Evolutionary conservation across 1,140 invertebrate genomes (phyloP).

Genomic region (Aphis craccivora): DNA sequence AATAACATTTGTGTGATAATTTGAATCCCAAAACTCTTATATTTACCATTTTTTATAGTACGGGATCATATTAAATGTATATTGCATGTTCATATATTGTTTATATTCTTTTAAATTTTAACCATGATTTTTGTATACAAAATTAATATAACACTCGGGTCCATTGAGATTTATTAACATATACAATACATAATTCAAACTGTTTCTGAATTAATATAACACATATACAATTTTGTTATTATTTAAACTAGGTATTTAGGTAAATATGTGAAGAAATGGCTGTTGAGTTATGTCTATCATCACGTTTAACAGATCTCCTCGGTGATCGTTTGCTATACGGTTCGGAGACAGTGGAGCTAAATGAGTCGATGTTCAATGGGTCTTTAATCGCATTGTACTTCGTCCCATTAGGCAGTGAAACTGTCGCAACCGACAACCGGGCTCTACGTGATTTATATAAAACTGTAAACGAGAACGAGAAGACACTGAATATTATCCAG

Average conservation of each 20-base stretch:
- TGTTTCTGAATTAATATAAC: neutral
- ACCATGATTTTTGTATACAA: neutral
- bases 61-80: neutral
- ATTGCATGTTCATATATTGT: neutral
- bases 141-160: neutral
- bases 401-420: conserved; percentile 36
- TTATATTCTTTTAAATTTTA: neutral
- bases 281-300: conserved; percentile 35
- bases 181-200: neutral
- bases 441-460: conserved; percentile 48
- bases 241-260: conserved; percentile 10
- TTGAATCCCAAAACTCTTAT: no score
- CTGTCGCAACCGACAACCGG: neutral
- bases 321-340: conserved; percentile 26
- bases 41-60: neutral
- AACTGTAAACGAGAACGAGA: conserved; percentile 13
- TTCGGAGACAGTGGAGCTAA: conserved; percentile 27
- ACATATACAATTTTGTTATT: neutral
- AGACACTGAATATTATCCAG: conserved; percentile 46
- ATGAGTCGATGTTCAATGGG: conserved; percentile 13
- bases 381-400: conserved; percentile 46
- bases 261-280: conserved; percentile 40
- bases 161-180: neutral
- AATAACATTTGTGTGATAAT: neutral
- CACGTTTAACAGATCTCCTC: conserved; percentile 16